Evolutionary conservation across 2,888 invertebrate species (phyloP), one percentile per base, ranked within the genome.

Genomic region (Dexiosoma caninum): DNA sequence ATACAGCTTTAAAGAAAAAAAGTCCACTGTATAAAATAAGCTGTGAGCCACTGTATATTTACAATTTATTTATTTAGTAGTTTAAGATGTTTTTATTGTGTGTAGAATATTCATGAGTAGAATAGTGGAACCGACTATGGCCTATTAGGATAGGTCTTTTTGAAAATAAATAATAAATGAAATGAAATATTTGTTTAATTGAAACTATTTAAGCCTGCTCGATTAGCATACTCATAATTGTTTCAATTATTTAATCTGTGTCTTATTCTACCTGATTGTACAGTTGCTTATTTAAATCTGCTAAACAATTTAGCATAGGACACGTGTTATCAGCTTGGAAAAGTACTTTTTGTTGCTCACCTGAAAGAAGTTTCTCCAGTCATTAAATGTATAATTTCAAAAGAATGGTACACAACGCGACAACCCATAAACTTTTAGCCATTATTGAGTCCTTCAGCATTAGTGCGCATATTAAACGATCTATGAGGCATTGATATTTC

Each of bases 381-480:
- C 16, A 97, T 91, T 87, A 97, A 92, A 88, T 97, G 97, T 88
- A 99, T 99, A 90, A 99, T 99, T 93, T 99, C 99, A 91, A 99
- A 99, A 1, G 99, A 97, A 90, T 99, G 99, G 91, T 98, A 98
- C 16, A 99, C 98, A 89, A 99, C 99, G 83, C 99, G 94, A 69
- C 99, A 98, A 66, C 99, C 96, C 98, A 99, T 97, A 84, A 99
- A 92, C 91, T 99, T 99, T 92, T 99, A 99, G 88, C 99, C 99
- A 90, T 99, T 99, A 92, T 99, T 99, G 85, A 99, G 94, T 19
- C 99, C 91, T 99, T 99, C 98, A 99, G 99, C 99, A 99, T 99
- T 86, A 99, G 91, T 0, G 98, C 98, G 91, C 97, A 98, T 79
- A 97, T 97, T 80, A 99, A 92, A 89, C 99, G 95, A 77, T 99